A percentile compares a stretch with the other conserved stretches of the same genome.
phyloP scores from a whole-genome alignment of 2,888 invertebrate species.

The Criorhina ranunculi region DNA sequence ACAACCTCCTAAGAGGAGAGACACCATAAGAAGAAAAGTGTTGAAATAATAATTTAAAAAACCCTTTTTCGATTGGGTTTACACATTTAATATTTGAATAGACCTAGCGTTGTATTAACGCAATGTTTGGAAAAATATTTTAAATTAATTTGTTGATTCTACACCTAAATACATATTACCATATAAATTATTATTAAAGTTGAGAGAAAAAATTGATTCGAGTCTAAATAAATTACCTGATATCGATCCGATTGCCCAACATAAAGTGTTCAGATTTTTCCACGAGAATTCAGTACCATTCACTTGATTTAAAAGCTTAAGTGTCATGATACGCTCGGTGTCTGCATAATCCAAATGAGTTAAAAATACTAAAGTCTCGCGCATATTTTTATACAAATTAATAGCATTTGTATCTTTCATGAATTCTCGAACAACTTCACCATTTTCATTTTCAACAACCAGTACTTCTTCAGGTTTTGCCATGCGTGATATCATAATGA shows the following conservation, averaged over 20 bases:
- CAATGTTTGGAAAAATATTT: too few relatives aligned
- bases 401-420: constrained; percentile 99
- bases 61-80: too few relatives aligned
- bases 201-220: too few relatives aligned
- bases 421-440: constrained; percentile 99
- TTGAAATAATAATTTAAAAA: too few relatives aligned
- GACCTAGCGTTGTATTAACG: too few relatives aligned
- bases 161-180: too few relatives aligned
- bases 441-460: constrained; percentile 99
- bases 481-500: constrained; percentile 99
- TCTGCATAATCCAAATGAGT: constrained; percentile 99
- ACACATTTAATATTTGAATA: too few relatives aligned
- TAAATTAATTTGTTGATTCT: too few relatives aligned
- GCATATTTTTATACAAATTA: constrained; percentile 99
- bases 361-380: constrained; percentile 98
- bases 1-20: too few relatives aligned
- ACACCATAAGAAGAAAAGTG: too few relatives aligned
- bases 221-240: constrained; percentile 87
- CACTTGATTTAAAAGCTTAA: constrained; percentile 98
- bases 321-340: constrained; percentile 99
- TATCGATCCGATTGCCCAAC: constrained; percentile 99
- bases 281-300: constrained; percentile 99
- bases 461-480: constrained; percentile 99
- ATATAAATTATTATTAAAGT: too few relatives aligned
- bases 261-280: constrained; percentile 99